Base-by-base conservation (phyloP, 2,797 vertebrate genomes). In the Clarias laeviceps region DNA sequence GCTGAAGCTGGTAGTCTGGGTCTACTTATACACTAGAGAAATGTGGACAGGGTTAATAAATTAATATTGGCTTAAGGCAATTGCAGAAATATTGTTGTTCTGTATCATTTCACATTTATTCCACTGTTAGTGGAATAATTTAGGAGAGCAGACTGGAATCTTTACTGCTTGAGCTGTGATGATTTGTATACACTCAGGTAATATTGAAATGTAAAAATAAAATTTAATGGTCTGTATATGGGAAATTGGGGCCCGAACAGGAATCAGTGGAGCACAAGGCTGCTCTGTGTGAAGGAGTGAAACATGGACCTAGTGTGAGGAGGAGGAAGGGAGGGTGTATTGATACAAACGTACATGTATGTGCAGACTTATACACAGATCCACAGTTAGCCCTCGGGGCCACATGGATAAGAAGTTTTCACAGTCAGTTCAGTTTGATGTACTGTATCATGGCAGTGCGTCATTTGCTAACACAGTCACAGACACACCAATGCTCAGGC, bases 241-340 rank as follows among this genome's bases (percentile, higher is more conserved):
- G 66, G 17, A 80, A 80, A 87, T 82, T 86, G 61, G 14, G 65
- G 84, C 69, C 79, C 54, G 54, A 82, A 78, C 34, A 82, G 72
- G 29, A 83, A 66, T 86, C 77, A 79, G 78, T 62, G 84, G 72
- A 87, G 85, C 88, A 90, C 88, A 87, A 72, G 73, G 84, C 78
- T 73, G 86, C 85, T 89, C 86, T 88, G 83, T 87, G 85, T 88
- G 79, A 88, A 86, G 81, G 79, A 85, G 85, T 87, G 87, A 89
- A 85, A 85, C 88, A 88, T 85, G 80, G 87, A 78, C 79, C 72
- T 73, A 77, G 65, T 88, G 85, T 83, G 54, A 27, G 79, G 72
- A 74, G 83, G 87, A 88, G 86, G 87, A 88, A 82, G 54, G 62
- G 85, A 34, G 61, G 68, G 76, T 82, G 83, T 72, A 84, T 4